Base-by-base conservation (phyloP, 2,888 invertebrate species). In the Parochlus steinenii region DNA sequence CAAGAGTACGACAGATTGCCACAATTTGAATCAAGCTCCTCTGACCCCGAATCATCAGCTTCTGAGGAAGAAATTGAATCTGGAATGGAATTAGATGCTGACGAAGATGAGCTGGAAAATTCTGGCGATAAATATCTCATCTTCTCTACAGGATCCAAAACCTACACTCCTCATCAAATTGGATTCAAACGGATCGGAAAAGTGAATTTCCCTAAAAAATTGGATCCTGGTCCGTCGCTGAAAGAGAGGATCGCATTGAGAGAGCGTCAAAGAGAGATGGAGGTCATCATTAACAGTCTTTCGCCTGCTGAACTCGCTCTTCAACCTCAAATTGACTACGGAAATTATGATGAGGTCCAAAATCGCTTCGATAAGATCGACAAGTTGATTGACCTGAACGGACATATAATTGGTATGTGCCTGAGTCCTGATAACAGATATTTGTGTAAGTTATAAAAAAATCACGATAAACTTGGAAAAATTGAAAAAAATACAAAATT, bases 371-470 rank as follows among this genome's bases (percentile, higher is more conserved):
- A 83, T 52, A 67, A 67, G 50, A 68, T 80, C 11, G 85, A 86
- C 58, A 75, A 80, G 54, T 55, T 80, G 6, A 79, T 86, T 41
- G 83, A 86, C 56, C 63, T 86, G 33, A 76, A 82, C 50, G 85
- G 83, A 1, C 82, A 85, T 50, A 83, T 86, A 39, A 81, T 85
- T 45, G 86, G 86, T 45, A 81, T 86, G 80, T 74, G 77, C 3
- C 58, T 86, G 10, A 82, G 82, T 41, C 85, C 83, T 1, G 82
- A 83, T 59, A 79, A 83, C 48, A 65, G 74, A 71, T 47, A 40
- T 12, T 16, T 30, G 5, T 23, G 10, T 25, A 26, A 24, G 19
- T 33, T 5, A 20, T 27, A 11, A 18, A 15, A 18, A 10, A 28
- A 10, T 32, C 14, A 14, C 12, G 16, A 52, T 54, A 17, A 19